Evolutionary conservation across 2,888 invertebrate genomes (phyloP), one percentile per base, ranked within the genome.

Genomic region (Capitulum mitella): DNA sequence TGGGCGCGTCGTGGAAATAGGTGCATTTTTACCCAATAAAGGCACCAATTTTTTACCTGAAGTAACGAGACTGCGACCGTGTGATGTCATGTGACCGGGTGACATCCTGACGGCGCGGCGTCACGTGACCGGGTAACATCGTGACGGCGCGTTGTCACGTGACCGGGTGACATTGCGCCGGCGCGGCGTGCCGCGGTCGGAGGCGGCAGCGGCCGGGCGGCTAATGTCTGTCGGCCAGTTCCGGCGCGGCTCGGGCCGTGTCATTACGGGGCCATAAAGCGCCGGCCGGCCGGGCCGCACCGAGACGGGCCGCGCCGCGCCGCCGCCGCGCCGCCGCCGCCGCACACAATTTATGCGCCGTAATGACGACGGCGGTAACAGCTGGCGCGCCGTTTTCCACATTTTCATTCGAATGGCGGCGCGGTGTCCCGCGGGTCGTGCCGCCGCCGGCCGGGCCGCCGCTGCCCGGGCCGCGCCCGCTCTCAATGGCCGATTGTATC

Each of bases 241-340:
- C 58, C 29, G 58, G 58, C 29, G 8, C 40, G 37, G 34, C 64
- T 34, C 29, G 19, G 34, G 70, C 70, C 70, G 70, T 70, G 70
- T 70, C 70, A 70, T 70, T 70, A 70, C 70, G 19, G 40, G 70
- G 10, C 40, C 70, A 70, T 70, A 70, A 70, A 70, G 70, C 16
- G 40, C n/a, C 58, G 1, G 58, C 1, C 58, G 1, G 58, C 10
- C 58, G 58, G n/a, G n/a, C 58, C n/a, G 58, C n/a, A 12, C n/a
- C 58, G 58, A 43, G 43, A 43, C 43, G 12, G 43, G 6, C 6
- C 6, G 5, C 58, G 58, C 58, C 58, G 58, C 70, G 58, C 58
- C 10, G 58, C 51, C 22, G 29, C 32, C 40, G 40, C 64, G 34
- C 32, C 64, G 3, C 8, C 29, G 48, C 61, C 22, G 29, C 61